phyloP scores from a whole-genome alignment of 2,797 vertebrate genomes.

The Pteronotus mesoamericanus region DNA sequence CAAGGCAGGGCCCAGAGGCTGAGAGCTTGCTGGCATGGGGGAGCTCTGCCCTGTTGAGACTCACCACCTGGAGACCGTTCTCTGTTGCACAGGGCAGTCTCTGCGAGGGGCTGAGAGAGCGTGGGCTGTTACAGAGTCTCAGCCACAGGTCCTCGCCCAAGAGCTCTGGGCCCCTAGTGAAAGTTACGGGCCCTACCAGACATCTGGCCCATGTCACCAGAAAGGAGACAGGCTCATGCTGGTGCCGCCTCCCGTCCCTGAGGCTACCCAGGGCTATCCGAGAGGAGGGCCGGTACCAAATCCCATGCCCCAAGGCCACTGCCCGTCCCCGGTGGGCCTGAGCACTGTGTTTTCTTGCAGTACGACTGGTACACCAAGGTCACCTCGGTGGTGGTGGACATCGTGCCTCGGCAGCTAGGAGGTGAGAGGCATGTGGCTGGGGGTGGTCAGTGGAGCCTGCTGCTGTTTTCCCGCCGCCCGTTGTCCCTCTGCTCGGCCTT shows the following conservation, averaged over 20 bases:
- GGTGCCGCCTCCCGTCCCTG: background rate
- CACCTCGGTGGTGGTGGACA: constrained; percentile 90
- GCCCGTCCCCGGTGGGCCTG: background rate
- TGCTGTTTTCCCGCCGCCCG: background rate
- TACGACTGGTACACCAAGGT: constrained; percentile 97
- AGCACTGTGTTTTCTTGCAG: constrained; percentile 78
- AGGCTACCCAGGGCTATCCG: background rate
- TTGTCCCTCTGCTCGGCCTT: background rate
- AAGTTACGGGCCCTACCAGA: background rate
- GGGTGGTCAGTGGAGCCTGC: background rate
- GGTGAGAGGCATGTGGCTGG: constrained; percentile 80
- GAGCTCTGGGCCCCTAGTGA: background rate
- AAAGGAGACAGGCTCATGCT: background rate
- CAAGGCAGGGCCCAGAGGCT: background rate
- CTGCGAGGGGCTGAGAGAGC: background rate
- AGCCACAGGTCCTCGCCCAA: background rate
- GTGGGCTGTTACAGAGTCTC: background rate
- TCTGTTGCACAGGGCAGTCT: background rate
- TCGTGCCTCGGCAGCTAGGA: constrained; percentile 85
- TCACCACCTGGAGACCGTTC: background rate
- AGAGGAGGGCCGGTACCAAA: background rate
- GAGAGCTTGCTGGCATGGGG: background rate
- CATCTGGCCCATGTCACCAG: background rate
- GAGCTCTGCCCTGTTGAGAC: background rate
- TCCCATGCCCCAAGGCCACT: background rate